Evolutionary conservation across 2,113 vertebrate genomes (phyloP), one percentile per base, ranked within the genome.

Genomic region (Stigmatopora argus): DNA sequence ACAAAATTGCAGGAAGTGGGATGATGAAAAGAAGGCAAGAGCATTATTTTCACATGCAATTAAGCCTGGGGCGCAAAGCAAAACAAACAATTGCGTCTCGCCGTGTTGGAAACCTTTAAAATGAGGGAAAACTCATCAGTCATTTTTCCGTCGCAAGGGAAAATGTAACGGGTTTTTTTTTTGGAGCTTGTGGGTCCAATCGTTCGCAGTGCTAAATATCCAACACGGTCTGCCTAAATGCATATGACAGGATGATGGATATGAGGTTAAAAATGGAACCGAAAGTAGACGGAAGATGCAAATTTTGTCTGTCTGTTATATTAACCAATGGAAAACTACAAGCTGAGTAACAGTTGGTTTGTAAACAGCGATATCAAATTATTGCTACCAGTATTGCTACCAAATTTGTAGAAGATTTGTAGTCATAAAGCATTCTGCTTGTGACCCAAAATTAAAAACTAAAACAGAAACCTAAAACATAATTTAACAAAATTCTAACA

Each of bases 31-130:
- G n/a, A 26, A 60, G 60, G 23, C 5, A 21, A 59, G 64, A 68
- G 61, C 18, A 66, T 78, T 23, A 67, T 71, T 72, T 74, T 72
- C 31, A 74, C n/a, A 67, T 35, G 65, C 44, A 62, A 47, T 65
- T 59, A 72, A 67, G 61, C 14, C 61, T 51, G 57, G 31, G 19
- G 57, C 55, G 23, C 66, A 73, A 71, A 58, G 8, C 18, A 60
- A 53, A 78, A 67, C 12, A 57, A 71, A 74, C 23, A 62, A 48
- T 51, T 69, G 18, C 59, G 65, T 52, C 46, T 47, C 63, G 48
- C 55, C 63, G 68, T 31, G 74, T 59, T 67, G 4, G 31, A 73
- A 71, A 77, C 53, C 35, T 67, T 67, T 64, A 45, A 7, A 34
- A 19, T 5, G 7, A 62, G 26, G 26, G 26, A 52, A 53, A 63